A percentile compares a stretch with the other conserved stretches of the same genome.
Conservation (phyloP, 1,140 invertebrate genomes). For the Sarcophaga peregrina region DNA sequence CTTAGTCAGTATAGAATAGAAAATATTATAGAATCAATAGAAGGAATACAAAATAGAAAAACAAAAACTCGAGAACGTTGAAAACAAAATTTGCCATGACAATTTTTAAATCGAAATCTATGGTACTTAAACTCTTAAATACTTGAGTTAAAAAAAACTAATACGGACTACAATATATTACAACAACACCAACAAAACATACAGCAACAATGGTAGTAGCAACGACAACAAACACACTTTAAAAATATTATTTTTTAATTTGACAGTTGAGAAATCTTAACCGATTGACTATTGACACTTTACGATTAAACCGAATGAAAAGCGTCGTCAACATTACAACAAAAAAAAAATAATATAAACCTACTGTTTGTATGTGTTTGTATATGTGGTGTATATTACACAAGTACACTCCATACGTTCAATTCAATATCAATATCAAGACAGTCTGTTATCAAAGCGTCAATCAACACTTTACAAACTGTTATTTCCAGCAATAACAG, state of each 20-base stretch:
- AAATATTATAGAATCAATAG: not conserved
- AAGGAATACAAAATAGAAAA: too few species aligned
- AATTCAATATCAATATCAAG: slow-evolving; percentile 36
- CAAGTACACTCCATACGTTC: not conserved
- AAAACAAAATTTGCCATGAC: too few species aligned
- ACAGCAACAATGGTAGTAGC: not conserved
- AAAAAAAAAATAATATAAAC: not conserved
- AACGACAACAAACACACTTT: not conserved
- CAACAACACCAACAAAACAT: not conserved
- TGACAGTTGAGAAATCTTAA: slow-evolving; percentile 42
- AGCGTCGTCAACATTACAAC: slow-evolving; percentile 30
- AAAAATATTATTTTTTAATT: slow-evolving; percentile 39
- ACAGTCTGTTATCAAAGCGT: slow-evolving; percentile 40
- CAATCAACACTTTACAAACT: slow-evolving; percentile 38
- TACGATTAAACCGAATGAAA: slow-evolving; percentile 38
- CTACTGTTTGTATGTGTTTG: not conserved
- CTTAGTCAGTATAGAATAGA: not conserved
- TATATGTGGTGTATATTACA: not conserved
- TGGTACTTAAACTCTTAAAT: not conserved
- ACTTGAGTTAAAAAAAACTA: too few species aligned
- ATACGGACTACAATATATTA: too few species aligned
- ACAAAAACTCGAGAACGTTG: too few species aligned
- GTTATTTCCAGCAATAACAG: not conserved
- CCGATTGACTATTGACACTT: slow-evolving; percentile 41
- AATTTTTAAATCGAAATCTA: not conserved